A percentile compares a stretch with the other conserved stretches of the same genome.
phyloP scores from a whole-genome alignment of 2,888 invertebrate genomes.

The Dichetophora obliterata region DNA sequence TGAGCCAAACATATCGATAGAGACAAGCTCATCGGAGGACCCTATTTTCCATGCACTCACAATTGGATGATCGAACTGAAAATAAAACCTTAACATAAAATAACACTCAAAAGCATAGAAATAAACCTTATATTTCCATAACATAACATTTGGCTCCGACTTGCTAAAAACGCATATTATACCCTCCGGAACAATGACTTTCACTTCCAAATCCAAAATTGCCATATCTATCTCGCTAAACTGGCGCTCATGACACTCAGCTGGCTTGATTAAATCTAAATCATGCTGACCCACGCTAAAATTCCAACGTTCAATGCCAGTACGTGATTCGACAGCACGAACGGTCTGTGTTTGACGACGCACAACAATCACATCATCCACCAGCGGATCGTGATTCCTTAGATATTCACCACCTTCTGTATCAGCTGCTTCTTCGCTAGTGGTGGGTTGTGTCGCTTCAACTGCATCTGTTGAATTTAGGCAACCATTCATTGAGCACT shows the following conservation, averaged over 20 bases:
- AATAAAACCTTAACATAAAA: conserved; percentile 32
- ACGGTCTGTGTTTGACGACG: conserved; percentile 88
- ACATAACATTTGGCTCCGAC: conserved; percentile 72
- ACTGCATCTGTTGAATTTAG: conserved; percentile 76
- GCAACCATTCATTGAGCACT: conserved; percentile 82
- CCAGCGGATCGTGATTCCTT: conserved; percentile 60
- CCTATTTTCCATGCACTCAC: conserved; percentile 88
- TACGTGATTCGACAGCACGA: conserved; percentile 88
- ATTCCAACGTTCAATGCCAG: conserved; percentile 93
- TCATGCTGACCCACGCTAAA: conserved; percentile 94
- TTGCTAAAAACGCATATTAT: conserved; percentile 77
- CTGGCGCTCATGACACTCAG: conserved; percentile 70
- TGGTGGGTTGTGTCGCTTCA: conserved; percentile 8
- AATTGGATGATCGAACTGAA: conserved; percentile 85
- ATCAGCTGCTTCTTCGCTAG: conserved; percentile 46
- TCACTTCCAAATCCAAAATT: conserved; percentile 72
- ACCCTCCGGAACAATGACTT: conserved; percentile 81
- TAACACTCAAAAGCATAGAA: background rate
- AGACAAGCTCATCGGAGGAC: conserved; percentile 75
- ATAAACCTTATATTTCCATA: conserved; percentile 86
- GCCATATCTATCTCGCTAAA: conserved; percentile 62
- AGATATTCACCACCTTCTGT: conserved; percentile 49
- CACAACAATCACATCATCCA: conserved; percentile 79
- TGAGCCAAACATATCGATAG: conserved; percentile 81
- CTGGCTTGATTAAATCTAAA: conserved; percentile 73